Base-by-base conservation (phyloP, 2,888 invertebrate species). In the Cheilosia variabilis region DNA sequence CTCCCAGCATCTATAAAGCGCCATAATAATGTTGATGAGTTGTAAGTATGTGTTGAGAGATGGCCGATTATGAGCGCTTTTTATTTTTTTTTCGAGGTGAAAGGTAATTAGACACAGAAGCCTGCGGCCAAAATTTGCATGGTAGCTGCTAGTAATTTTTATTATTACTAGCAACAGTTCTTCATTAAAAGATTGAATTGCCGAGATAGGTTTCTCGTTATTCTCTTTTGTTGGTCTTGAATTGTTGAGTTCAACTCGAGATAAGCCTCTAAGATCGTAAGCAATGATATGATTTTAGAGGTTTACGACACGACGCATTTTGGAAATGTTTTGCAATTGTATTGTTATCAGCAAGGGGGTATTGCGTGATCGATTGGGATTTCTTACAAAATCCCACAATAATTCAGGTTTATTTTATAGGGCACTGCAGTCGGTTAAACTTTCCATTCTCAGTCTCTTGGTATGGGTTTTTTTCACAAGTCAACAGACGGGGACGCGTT, bases 11-110 rank as follows among this genome's bases (percentile, higher is more conserved):
- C 55, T 76, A 71, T 80, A 80, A 76, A 86, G 86, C 81, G 81
- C 81, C 84, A 86, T 72, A 76, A 81, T 71, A 81, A 86, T 68
- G 68, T 63, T 81, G 81, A 86, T 86, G 81, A 80, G 72, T 53
- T 76, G 81, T 86, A 77, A 72, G 77, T 86, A 81, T 81, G 81
- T 77, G 80, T 41, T 68, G 41, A 86, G 81, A 86, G 81, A 86
- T 81, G 57, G 37, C 60, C 45, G 76, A 86, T 81, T 75, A 68
- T 80, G 66, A 66, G 34, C 50, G 69, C 31, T 79, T 75, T 84
- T 69, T 9, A 3, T 13, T 13, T 13, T 37, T 37, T 37, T 34
- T 34, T 65, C 17, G 76, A 77, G 86, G 86, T 86, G 86, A 86
- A 86, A 86, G 86, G 81, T 68, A 81, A 76, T 86, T 86, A 81